Conservation (phyloP, 2,888 invertebrate species). For the Pseudococcus viburni region DNA sequence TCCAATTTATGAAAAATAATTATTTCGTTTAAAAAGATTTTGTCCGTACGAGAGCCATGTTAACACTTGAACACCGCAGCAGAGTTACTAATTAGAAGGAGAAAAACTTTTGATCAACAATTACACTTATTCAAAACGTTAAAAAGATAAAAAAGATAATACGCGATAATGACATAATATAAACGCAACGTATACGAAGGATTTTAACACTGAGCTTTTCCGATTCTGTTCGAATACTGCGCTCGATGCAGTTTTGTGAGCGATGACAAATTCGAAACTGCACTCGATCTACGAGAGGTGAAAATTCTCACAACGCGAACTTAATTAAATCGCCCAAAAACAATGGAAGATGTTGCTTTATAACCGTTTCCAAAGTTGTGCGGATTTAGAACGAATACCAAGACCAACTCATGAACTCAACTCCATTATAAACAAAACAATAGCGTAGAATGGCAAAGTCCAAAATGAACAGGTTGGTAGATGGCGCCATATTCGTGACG, state of each 20-base stretch:
- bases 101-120: neutral
- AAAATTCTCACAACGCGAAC: neutral
- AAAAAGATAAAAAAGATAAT: constrained; percentile 18
- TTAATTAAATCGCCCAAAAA: neutral
- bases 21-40: neutral
- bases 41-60: constrained; percentile 7
- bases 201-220: neutral
- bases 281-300: neutral
- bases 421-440: too few species aligned
- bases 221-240: neutral
- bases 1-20: constrained; percentile 35
- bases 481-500: too few species aligned
- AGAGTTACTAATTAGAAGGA: neutral
- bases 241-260: neutral
- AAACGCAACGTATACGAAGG: constrained; percentile 33
- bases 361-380: neutral
- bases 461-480: too few species aligned
- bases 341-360: constrained; percentile 22
- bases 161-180: constrained; percentile 30
- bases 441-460: too few species aligned
- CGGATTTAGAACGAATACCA: too few species aligned
- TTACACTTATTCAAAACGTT: neutral
- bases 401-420: too few species aligned
- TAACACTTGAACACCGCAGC: neutral
- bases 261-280: neutral